Conservation (phyloP, 1,140 invertebrate species). For the Aphelinus certus region DNA sequence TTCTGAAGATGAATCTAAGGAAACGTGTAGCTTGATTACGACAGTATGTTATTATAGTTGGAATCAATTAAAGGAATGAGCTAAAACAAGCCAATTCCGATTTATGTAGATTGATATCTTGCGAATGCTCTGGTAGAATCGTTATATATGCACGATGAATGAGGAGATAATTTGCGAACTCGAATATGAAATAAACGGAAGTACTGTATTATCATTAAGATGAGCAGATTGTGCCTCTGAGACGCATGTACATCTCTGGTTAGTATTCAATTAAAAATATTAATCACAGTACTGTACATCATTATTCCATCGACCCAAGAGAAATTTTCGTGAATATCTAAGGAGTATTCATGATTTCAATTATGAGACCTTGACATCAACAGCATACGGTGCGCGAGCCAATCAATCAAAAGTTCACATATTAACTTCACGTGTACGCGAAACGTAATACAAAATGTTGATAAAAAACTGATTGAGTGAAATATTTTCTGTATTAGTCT, state of each 20-base stretch:
- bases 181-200: constrained; percentile 33
- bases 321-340: no score
- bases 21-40: constrained; percentile 47
- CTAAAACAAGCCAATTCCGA: constrained; percentile 28
- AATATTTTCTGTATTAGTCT: constrained; percentile 46
- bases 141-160: constrained; percentile 36
- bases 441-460: constrained; percentile 23
- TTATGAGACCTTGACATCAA: no score
- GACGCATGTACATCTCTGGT: constrained; percentile 3
- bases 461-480: constrained; percentile 21
- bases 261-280: constrained; percentile 35
- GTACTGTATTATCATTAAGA: constrained; percentile 36
- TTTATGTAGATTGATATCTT: constrained; percentile 36
- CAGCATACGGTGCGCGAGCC: no score
- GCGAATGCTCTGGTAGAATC: constrained; percentile 16
- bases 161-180: constrained; percentile 34
- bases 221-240: constrained; percentile 14
- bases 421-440: background rate
- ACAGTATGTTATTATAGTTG: constrained; percentile 25
- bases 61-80: constrained; percentile 38
- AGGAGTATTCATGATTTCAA: no score
- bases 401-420: no score
- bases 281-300: no score
- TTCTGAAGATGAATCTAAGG: constrained; percentile 20
- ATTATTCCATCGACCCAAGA: no score